Conservation (phyloP, 2,888 invertebrate genomes). For the Bombyx huttoni region DNA sequence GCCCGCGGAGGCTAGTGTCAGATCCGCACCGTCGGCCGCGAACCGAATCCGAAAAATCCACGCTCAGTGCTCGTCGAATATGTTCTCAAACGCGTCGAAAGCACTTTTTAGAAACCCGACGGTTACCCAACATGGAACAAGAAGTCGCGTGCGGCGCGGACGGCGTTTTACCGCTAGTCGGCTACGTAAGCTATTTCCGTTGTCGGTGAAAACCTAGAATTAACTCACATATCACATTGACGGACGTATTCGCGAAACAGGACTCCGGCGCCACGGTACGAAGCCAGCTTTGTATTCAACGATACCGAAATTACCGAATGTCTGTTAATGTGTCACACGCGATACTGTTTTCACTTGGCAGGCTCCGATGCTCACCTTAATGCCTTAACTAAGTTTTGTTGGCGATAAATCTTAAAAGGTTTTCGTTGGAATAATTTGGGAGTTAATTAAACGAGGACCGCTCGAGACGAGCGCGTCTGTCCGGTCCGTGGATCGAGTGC, state of each 20-base stretch:
- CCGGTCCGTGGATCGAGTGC: constrained; percentile 56
- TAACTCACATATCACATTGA: constrained; percentile 50
- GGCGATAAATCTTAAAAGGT: constrained; percentile 16
- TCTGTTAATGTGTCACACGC: constrained; percentile 17
- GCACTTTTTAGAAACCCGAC: constrained; percentile 61
- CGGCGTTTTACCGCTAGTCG: constrained; percentile 66
- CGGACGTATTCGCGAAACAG: constrained; percentile 35
- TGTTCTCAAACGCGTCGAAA: constrained; percentile 35
- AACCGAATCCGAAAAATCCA: constrained; percentile 24
- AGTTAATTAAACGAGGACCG: constrained; percentile 22
- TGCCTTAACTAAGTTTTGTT: constrained; percentile 18
- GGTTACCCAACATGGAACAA: constrained; percentile 56
- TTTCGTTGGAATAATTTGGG: constrained; percentile 35
- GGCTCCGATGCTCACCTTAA: constrained; percentile 18
- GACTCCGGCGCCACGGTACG: constrained; percentile 8
- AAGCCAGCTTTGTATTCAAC: constrained; percentile 18
- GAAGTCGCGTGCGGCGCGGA: constrained; percentile 58
- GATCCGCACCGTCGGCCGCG: too few species aligned
- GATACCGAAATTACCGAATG: constrained; percentile 18
- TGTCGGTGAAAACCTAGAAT: constrained; percentile 66
- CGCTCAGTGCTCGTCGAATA: constrained; percentile 21
- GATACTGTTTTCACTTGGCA: constrained; percentile 24
- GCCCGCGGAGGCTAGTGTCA: neutral
- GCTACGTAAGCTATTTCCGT: constrained; percentile 67
- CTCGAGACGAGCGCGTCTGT: constrained; percentile 46